phyloP scores from a whole-genome alignment of 2,888 invertebrate genomes.

The Tiliacea citrago region DNA sequence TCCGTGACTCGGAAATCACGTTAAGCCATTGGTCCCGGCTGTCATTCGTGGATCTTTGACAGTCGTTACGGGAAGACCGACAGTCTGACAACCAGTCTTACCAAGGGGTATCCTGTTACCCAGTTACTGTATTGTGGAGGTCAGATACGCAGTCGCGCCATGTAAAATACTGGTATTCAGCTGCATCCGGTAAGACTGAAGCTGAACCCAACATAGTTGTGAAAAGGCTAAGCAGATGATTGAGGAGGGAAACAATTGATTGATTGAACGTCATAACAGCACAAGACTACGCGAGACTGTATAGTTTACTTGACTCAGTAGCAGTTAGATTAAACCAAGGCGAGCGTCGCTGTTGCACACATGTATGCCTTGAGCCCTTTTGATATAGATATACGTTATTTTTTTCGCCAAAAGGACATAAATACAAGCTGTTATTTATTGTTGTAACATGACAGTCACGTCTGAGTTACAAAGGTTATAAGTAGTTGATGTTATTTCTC shows the following conservation, averaged over 20 bases:
- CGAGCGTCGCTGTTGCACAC: conserved; percentile 19
- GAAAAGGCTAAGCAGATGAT: not conserved
- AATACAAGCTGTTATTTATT: conserved; percentile 11
- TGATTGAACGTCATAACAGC: not conserved
- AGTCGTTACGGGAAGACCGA: too few species aligned
- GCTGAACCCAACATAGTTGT: not conserved
- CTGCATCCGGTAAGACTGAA: not conserved
- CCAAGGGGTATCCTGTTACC: not conserved
- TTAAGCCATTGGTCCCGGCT: too few species aligned
- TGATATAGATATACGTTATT: conserved; percentile 11
- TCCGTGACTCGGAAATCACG: too few species aligned
- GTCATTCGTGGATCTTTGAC: too few species aligned
- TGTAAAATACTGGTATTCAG: not conserved
- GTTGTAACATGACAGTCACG: conserved; percentile 13
- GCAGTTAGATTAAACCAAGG: conserved; percentile 43
- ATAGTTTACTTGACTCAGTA: not conserved
- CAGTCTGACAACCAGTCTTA: not conserved
- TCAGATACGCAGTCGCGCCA: not conserved
- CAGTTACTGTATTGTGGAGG: not conserved
- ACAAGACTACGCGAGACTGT: not conserved
- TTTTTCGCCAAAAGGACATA: conserved; percentile 24
- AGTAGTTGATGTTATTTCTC: not conserved
- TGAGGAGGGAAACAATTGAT: not conserved
- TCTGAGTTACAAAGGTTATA: conserved; percentile 16
- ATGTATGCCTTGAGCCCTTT: conserved; percentile 49